Conservation (phyloP, 2,113 vertebrate genomes). For the Grus americana region DNA sequence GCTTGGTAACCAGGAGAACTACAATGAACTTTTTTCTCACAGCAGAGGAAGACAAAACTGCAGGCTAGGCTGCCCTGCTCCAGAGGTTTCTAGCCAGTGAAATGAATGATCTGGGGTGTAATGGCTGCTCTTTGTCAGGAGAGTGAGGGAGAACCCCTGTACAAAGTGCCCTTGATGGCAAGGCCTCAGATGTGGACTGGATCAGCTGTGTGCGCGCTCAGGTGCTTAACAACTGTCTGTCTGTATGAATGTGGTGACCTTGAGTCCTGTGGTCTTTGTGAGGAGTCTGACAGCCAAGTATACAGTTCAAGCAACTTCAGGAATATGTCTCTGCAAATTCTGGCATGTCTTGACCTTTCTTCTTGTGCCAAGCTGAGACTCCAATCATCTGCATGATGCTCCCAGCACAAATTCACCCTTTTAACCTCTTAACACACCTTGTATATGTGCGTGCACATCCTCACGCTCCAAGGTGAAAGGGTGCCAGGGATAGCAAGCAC, state of each 20-base stretch:
- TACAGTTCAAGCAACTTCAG: not conserved
- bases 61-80: not conserved
- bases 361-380: conserved; percentile 59
- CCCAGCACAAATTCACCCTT: conserved; percentile 40
- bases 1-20: not conserved
- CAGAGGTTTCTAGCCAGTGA: not conserved
- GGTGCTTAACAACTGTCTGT: not conserved
- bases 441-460: conserved; percentile 36
- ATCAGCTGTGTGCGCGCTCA: not conserved
- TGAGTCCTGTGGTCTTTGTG: conserved; percentile 24
- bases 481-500: not conserved
- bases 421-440: conserved; percentile 44
- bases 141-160: not conserved
- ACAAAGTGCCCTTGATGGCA: not conserved
- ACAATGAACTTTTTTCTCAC: not conserved
- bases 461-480: conserved; percentile 17
- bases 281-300: not conserved
- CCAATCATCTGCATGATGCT: conserved; percentile 26
- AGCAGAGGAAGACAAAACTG: not conserved
- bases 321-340: conserved; percentile 55
- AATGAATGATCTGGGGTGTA: not conserved
- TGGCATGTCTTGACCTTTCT: conserved; percentile 51
- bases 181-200: not conserved
- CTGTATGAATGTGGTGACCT: not conserved
- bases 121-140: not conserved